A percentile compares a stretch with the other conserved stretches of the same genome.
phyloP scores from a whole-genome alignment of 2,113 vertebrate genomes.

The Nasalis larvatus region DNA sequence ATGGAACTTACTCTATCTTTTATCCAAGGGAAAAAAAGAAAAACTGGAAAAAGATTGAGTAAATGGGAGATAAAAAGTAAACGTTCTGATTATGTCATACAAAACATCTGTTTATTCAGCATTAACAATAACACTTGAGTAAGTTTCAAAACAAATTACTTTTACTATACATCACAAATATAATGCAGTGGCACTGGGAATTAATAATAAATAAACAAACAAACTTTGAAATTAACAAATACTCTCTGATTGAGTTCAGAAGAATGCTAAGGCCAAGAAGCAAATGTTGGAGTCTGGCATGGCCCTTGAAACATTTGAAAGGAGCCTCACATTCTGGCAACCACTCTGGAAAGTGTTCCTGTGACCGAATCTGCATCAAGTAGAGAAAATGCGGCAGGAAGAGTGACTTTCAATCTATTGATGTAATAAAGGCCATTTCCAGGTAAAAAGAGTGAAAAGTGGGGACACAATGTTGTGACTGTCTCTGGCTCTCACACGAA shows the following conservation, averaged over 20 bases:
- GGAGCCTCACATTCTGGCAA: not conserved
- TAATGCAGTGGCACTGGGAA: not conserved
- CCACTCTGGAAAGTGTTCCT: not conserved
- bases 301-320: not conserved
- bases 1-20: not conserved
- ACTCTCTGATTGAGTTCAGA: not conserved
- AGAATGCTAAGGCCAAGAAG: not conserved
- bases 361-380: not conserved
- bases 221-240: not conserved
- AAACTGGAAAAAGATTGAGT: not conserved
- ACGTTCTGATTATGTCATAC: not conserved
- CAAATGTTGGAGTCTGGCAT: too few relatives aligned
- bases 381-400: not conserved
- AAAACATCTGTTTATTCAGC: not conserved
- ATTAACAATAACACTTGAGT: not conserved
- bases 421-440: not conserved
- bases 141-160: not conserved
- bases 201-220: not conserved
- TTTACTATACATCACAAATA: not conserved
- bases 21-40: not conserved
- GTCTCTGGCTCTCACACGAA: not conserved
- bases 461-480: not conserved
- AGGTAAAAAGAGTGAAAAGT: not conserved
- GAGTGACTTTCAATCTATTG: not conserved
- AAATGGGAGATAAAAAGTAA: not conserved